These are phyloP conservation scores for Indicator indicator DNA, from an alignment of 2,113 vertebrate species.

Conservation along the genomic window DNA sequence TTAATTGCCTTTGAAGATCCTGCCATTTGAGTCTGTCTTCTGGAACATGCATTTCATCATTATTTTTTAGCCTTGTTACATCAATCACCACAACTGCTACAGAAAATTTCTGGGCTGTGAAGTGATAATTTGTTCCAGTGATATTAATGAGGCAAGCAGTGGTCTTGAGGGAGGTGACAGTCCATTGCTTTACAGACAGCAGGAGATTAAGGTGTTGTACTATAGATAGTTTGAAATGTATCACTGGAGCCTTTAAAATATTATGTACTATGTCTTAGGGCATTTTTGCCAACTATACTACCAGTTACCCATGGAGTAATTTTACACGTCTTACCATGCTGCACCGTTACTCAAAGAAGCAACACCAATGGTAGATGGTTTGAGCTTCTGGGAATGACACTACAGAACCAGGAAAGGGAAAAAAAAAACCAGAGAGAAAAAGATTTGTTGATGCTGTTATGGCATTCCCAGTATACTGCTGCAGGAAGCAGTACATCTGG, in stretches of 20 bases:
- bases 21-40: slow-evolving; percentile 79
- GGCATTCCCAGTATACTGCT: slow-evolving; percentile 43
- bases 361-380: background rate
- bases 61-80: slow-evolving; percentile 86
- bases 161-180: slow-evolving; percentile 81
- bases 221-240: slow-evolving; percentile 19
- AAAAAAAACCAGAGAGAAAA: background rate
- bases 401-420: background rate
- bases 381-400: slow-evolving; percentile 40
- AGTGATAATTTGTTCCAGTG: slow-evolving; percentile 84
- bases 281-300: slow-evolving; percentile 8
- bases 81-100: slow-evolving; percentile 82
- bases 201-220: slow-evolving; percentile 70
- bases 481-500: slow-evolving; percentile 77
- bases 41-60: slow-evolving; percentile 81
- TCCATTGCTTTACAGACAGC: slow-evolving; percentile 72
- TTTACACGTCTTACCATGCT: background rate
- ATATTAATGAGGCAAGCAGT: slow-evolving; percentile 84
- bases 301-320: background rate
- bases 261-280: background rate
- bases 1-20: slow-evolving; percentile 84
- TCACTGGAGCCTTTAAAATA: slow-evolving; percentile 21
- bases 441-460: slow-evolving; percentile 20
- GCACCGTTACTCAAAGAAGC: background rate
- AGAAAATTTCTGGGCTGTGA: slow-evolving; percentile 82